These are phyloP conservation scores for Sebastes glaucus DNA, from an alignment of 2,797 vertebrate species.

Conservation along the genomic window DNA sequence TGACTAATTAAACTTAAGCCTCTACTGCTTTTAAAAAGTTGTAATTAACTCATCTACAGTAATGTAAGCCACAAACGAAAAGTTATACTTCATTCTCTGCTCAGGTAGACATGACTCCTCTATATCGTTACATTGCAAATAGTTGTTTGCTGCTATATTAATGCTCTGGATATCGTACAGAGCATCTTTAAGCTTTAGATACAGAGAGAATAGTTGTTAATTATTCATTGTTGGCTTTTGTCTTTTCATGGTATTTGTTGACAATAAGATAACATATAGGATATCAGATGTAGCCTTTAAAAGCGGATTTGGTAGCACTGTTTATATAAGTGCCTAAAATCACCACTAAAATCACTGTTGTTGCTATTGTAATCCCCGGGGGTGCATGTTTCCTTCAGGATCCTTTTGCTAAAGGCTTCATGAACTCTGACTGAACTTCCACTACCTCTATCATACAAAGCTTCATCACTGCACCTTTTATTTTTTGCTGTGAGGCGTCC, in stretches of 20 bases:
- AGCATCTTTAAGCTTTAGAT: neutral
- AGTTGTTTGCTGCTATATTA: no score
- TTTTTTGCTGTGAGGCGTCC: neutral
- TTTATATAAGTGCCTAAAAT: neutral
- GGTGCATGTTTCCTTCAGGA: neutral
- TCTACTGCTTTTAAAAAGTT: no score
- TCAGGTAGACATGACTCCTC: no score
- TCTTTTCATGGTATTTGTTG: neutral
- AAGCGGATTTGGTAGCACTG: neutral
- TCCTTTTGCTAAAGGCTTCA: neutral
- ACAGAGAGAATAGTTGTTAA: neutral
- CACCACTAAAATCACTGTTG: neutral
- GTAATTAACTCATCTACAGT: no score
- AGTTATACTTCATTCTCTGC: no score
- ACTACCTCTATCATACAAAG: neutral
- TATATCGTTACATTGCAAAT: no score
- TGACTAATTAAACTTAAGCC: no score
- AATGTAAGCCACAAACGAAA: no score
- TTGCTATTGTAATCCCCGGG: neutral
- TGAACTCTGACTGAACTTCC: constrained; percentile 52
- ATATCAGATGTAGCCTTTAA: neutral
- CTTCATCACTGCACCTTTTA: neutral
- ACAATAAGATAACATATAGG: neutral
- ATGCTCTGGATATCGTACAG: no score
- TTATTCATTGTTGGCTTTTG: neutral